Conservation (phyloP, 2,797 vertebrate species). For the Sylvilagus floridanus region DNA sequence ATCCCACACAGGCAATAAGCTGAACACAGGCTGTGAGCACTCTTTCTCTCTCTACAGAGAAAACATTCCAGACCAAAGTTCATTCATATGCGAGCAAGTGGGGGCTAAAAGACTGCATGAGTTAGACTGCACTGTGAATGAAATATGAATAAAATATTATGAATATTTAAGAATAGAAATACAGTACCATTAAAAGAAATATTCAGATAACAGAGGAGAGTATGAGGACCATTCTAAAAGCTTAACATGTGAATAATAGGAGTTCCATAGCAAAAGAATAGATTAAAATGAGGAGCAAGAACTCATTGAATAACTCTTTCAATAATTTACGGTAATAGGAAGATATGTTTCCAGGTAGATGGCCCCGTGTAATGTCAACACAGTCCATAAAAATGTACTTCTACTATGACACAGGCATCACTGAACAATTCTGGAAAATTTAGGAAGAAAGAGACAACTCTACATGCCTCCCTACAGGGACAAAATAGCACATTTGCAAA, state of each 20-base stretch:
- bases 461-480: neutral
- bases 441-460: neutral
- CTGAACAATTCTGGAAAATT: neutral
- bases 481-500: neutral
- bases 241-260: neutral
- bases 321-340: neutral
- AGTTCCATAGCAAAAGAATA: neutral
- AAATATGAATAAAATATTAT: no score
- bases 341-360: neutral
- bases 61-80: neutral
- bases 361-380: neutral
- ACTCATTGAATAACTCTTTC: neutral
- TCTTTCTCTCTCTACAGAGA: neutral
- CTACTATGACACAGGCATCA: neutral
- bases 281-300: neutral
- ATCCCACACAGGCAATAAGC: neutral
- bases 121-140: neutral
- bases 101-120: neutral
- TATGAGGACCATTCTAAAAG: neutral
- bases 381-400: neutral
- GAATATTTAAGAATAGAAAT: no score
- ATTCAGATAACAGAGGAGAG: neutral
- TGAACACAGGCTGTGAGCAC: no score
- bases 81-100: neutral
- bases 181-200: no score